Base-by-base conservation (phyloP, 2,113 vertebrate genomes). In the Pomatorhinus ruficollis region DNA sequence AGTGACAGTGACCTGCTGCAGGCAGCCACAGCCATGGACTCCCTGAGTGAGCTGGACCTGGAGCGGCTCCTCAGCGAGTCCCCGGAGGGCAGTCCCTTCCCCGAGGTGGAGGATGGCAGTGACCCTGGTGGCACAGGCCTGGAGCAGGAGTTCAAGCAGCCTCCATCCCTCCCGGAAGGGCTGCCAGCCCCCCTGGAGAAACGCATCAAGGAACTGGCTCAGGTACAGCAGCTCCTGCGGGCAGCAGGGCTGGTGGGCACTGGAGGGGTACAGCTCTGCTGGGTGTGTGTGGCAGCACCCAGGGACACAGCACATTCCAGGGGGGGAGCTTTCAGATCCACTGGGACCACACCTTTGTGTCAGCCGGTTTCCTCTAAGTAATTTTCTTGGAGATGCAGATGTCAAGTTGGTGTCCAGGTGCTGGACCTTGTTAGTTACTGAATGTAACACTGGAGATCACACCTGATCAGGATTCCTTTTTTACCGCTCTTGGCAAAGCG, bases 1-100 rank as follows among this genome's bases (percentile, higher is more conserved):
- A 98, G 98, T 35, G 99, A 99, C 54, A 98, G 96, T 0, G 98
- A 99, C 45, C 97, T 99, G 33, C 98, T 99, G 20, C 99, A 99
- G 89, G 99, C 98, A 3, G 99, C 98, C 56, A 98, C 97, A 7
- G 98, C 98, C 18, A 97, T 98, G 94, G 99, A 99, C 90, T 97
- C 97, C 0, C 93, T 99, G 69, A 98, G 89, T 0, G 98, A 99
- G 18, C 98, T 99, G 4, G 99, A 99, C 75, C 96, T 99, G 75
- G 99, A 99, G 79, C 97, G 97, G 53, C 97, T 99, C 13, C 97
- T 99, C 65, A 98, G 97, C 6, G 98, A 98, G 50, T 98, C 98
- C 63, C 98, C 98, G 0, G 98, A 97, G 84, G 96, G 97, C 72
- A 98, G 98, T 18, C 98, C 98, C 68, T 97, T 97, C 49, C 94